Conservation (phyloP, 1,140 invertebrate species). For the Pogonognathellus flavescens region DNA sequence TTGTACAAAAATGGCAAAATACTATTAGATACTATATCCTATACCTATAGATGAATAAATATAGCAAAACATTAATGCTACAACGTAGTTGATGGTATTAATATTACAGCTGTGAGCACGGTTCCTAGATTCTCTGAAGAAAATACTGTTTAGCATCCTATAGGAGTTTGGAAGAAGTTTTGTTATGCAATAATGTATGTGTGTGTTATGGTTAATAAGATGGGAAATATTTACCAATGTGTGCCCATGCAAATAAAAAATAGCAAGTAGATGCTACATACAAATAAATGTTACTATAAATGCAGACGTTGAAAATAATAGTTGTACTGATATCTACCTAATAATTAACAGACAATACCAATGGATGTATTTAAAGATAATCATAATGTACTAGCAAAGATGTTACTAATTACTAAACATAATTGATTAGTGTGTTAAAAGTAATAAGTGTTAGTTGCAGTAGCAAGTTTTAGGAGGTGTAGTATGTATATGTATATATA, state of each 20-base stretch:
- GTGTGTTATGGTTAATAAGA: background rate
- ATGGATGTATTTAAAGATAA: background rate
- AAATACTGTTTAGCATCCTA: background rate
- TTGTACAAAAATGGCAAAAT: no score
- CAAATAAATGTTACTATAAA: background rate
- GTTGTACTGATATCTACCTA: background rate
- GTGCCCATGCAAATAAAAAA: conserved; percentile 34
- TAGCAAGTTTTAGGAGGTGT: background rate
- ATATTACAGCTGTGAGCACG: no score
- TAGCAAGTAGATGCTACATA: background rate
- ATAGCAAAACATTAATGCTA: no score
- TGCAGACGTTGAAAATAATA: background rate
- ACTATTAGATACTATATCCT: no score
- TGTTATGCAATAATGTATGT: background rate
- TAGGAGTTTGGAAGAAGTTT: background rate
- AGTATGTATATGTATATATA: conserved; percentile 14
- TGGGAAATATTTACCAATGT: conserved; percentile 10
- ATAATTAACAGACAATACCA: conserved; percentile 17
- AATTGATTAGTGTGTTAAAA: no score
- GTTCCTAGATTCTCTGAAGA: no score
- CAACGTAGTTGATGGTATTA: background rate
- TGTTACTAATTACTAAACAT: no score
- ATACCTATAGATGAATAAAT: no score
- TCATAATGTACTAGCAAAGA: background rate
- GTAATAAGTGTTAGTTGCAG: background rate